Percentiles rank a stretch among this genome's conserved stretches.
phyloP scores from a whole-genome alignment of 2,797 vertebrate species.

The Enteromius trimaculatus region DNA sequence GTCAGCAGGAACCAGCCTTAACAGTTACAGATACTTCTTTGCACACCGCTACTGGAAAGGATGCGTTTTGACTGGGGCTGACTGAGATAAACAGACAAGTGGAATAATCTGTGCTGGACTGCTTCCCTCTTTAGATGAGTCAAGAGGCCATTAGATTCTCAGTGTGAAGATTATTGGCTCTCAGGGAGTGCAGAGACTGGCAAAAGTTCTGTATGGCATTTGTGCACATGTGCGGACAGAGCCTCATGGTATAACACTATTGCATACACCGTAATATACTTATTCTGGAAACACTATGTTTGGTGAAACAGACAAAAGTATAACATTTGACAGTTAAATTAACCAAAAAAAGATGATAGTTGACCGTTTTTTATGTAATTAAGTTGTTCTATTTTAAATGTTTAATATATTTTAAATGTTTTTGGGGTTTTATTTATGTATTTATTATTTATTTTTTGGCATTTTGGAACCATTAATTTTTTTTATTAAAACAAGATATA shows the following conservation, averaged over 20 bases:
- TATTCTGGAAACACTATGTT: neutral
- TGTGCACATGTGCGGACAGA: neutral
- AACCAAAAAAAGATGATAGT: no score
- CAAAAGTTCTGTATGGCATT: constrained; percentile 16
- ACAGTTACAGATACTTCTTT: constrained; percentile 21
- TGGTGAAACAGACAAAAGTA: neutral
- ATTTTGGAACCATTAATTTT: no score
- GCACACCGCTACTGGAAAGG: neutral
- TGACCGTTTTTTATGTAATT: no score
- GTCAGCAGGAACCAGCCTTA: constrained; percentile 18
- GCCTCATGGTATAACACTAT: neutral
- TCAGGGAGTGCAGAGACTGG: constrained; percentile 37
- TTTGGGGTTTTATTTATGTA: no score
- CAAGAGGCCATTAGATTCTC: constrained; percentile 58
- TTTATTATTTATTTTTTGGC: no score
- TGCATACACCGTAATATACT: neutral
- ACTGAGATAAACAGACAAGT: constrained; percentile 44
- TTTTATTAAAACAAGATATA: no score
- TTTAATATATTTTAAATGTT: no score
- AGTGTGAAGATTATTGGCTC: constrained; percentile 45
- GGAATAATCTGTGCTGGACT: constrained; percentile 57
- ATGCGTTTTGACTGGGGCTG: constrained; percentile 26
- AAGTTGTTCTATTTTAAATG: no score
- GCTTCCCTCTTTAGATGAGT: constrained; percentile 52
- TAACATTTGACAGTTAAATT: neutral